These are phyloP conservation scores for Phortica okadai DNA, from an alignment of 2,888 invertebrate species.

Conservation along the genomic window DNA sequence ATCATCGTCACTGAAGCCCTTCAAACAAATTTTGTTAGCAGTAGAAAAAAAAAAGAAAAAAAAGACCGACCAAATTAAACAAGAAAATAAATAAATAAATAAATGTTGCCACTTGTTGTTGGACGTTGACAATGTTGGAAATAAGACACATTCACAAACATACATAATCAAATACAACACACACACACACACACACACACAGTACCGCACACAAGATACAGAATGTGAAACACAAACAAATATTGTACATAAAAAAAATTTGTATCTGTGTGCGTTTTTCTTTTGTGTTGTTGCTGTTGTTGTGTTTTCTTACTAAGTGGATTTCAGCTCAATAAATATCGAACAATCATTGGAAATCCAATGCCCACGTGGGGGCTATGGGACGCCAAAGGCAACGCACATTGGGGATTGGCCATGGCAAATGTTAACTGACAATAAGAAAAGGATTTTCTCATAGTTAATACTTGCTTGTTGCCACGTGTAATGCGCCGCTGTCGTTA, in stretches of 20 bases:
- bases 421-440: background rate
- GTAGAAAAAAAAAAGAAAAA: background rate
- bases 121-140: background rate
- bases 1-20: background rate
- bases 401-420: too few species aligned
- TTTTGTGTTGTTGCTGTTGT: background rate
- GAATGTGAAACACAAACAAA: too few species aligned
- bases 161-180: background rate
- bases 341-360: background rate
- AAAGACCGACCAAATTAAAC: background rate
- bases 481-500: background rate
- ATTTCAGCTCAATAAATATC: background rate
- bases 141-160: background rate
- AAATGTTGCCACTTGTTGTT: constrained; percentile 9
- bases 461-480: background rate
- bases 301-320: background rate
- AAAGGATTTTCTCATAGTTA: background rate
- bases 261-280: background rate
- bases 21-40: background rate
- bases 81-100: background rate
- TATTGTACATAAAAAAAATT: too few species aligned
- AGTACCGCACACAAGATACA: too few species aligned
- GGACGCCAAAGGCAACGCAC: too few species aligned
- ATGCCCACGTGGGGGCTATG: background rate
- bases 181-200: background rate